These are phyloP conservation scores for Brachionus paranguensis DNA, from an alignment of 1,140 invertebrate genomes.

Conservation along the genomic window DNA sequence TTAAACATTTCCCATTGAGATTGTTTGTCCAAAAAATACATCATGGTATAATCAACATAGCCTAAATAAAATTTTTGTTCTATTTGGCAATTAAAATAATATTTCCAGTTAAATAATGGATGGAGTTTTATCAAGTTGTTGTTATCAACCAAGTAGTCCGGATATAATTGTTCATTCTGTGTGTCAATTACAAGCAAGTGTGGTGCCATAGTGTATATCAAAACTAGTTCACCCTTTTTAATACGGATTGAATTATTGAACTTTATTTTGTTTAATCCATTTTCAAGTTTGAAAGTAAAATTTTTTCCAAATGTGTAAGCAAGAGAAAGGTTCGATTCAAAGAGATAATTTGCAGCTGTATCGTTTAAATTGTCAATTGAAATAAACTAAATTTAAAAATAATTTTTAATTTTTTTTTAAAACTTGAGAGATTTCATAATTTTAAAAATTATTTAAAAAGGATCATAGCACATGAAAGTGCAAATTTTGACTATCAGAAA, in stretches of 20 bases:
- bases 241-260: background rate
- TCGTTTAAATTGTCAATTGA: background rate
- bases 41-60: background rate
- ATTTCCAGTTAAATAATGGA: background rate
- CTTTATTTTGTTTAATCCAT: background rate
- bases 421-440: too few species aligned
- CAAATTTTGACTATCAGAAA: too few species aligned
- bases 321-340: background rate
- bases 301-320: background rate
- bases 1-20: background rate
- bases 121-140: background rate
- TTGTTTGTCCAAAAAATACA: background rate
- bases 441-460: too few species aligned
- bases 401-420: too few species aligned
- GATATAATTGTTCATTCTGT: background rate
- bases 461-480: too few species aligned
- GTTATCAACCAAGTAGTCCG: background rate
- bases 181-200: background rate
- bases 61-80: background rate
- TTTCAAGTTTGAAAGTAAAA: background rate
- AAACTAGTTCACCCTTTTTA: background rate
- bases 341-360: background rate
- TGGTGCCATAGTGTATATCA: background rate
- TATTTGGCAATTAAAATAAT: background rate
- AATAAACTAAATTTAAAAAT: background rate